phyloP scores from a whole-genome alignment of 2,113 vertebrate genomes.

The Otolemur garnettii region DNA sequence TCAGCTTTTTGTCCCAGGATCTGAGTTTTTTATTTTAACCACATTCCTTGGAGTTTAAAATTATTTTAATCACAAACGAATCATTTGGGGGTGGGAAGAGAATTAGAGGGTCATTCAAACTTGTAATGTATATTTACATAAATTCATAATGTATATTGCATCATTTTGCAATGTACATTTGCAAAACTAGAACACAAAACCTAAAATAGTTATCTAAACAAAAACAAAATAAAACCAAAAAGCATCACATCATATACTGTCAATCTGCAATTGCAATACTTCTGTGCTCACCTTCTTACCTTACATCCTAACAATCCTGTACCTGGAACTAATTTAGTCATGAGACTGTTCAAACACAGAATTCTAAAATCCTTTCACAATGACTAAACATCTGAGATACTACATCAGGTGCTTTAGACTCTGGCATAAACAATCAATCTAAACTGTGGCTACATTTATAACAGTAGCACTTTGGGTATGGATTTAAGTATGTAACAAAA shows the following conservation, averaged over 20 bases:
- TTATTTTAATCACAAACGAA: constrained; percentile 47
- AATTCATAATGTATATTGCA: neutral
- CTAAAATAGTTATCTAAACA: neutral
- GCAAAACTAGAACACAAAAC: neutral
- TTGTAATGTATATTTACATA: neutral
- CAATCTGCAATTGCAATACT: neutral
- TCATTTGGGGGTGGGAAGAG: neutral
- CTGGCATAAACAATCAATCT: neutral
- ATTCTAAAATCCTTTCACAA: neutral
- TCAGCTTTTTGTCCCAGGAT: neutral
- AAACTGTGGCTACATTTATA: neutral
- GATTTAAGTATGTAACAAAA: constrained; percentile 28
- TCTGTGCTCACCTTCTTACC: neutral
- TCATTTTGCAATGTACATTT: neutral
- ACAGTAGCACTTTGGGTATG: neutral
- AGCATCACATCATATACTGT: neutral
- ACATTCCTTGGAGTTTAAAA: neutral
- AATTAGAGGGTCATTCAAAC: neutral
- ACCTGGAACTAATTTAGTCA: neutral
- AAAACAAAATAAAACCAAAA: neutral
- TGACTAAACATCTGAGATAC: neutral
- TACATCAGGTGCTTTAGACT: neutral
- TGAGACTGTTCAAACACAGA: neutral
- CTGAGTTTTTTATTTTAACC: constrained; percentile 5
- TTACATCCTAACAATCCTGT: neutral